These are phyloP conservation scores for Zosterops hypoxanthus DNA, from an alignment of 2,113 vertebrate genomes.

Conservation along the genomic window DNA sequence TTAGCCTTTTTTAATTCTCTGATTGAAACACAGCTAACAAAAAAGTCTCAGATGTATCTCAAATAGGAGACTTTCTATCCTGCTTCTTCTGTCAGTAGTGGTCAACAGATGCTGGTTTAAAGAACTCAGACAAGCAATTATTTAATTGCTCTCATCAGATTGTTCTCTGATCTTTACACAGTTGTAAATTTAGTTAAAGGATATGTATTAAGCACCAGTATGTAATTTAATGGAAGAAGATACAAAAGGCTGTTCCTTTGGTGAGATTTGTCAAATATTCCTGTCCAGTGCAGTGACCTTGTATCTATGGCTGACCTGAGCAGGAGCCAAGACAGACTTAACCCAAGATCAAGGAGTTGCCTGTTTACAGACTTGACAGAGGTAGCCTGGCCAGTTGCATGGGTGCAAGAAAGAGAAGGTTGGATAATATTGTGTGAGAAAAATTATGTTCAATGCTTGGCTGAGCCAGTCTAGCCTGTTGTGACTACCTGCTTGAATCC, in stretches of 20 bases:
- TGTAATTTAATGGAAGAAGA: background rate
- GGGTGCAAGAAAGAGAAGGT: background rate
- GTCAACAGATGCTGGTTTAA: background rate
- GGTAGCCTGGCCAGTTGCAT: background rate
- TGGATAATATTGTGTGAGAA: background rate
- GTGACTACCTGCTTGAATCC: background rate
- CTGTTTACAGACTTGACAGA: fast-evolving
- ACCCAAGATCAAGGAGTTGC: background rate
- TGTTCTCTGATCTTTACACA: background rate
- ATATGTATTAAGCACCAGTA: background rate
- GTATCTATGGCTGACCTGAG: background rate
- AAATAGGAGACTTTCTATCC: background rate
- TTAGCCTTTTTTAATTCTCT: background rate
- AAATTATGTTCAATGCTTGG: background rate
- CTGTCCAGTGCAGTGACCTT: background rate
- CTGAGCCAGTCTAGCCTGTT: background rate
- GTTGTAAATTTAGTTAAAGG: background rate
- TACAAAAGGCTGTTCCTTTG: background rate
- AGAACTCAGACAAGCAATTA: background rate
- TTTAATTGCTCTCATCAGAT: background rate
- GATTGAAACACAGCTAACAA: background rate
- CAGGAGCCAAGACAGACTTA: background rate
- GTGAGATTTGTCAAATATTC: background rate
- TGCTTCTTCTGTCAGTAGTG: background rate
- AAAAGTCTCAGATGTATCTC: background rate